Base-by-base conservation (phyloP, 2,113 vertebrate species). In the Agapornis roseicollis region DNA sequence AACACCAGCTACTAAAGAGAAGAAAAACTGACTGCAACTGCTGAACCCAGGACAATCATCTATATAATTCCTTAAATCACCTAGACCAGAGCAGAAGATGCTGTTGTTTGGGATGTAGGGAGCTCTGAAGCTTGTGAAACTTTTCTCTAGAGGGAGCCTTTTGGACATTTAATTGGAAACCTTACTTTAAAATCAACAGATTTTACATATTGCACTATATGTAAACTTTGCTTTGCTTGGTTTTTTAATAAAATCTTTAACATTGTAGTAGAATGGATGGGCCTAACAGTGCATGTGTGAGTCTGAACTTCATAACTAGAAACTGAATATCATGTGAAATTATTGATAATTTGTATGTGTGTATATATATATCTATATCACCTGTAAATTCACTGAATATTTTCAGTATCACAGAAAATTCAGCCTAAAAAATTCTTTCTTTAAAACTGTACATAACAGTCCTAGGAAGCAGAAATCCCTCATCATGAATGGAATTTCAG, bases 221-320 rank as follows among this genome's bases (percentile, higher is more conserved):
- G 11, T 68, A 76, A 83, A 35, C 4, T 55, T 6, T 37, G 4
- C 1, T 73, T 66, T 81, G 8, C 3, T 39, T 55, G 11, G n/a
- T 53, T 78, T 4, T 63, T 89, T 74, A 76, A 12, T 63, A 63
- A 71, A 66, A 52, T 50, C 3, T 6, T 9, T 27, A 68, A 68
- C 1, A 33, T 13, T 60, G 13, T 28, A 29, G 31, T 28, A 71
- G 17, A 83, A 80, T 33, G 11, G 7, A 64, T 88, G 13, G 8
- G 11, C 11, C 5, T 4, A 66, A 17, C 7, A 71, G n/a, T 6
- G 8, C 6, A 25, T 13, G 2, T 17, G 4, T 68, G 11, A 3
- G 46, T 80, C n/a, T 77, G 20, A 86, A 58, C 85, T 58, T 91
- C 24, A 22, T 46, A 28, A 14, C 4, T 46, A 65, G 25, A 65